phyloP scores from a whole-genome alignment of 2,888 invertebrate species.

The Ectemnius continuus region DNA sequence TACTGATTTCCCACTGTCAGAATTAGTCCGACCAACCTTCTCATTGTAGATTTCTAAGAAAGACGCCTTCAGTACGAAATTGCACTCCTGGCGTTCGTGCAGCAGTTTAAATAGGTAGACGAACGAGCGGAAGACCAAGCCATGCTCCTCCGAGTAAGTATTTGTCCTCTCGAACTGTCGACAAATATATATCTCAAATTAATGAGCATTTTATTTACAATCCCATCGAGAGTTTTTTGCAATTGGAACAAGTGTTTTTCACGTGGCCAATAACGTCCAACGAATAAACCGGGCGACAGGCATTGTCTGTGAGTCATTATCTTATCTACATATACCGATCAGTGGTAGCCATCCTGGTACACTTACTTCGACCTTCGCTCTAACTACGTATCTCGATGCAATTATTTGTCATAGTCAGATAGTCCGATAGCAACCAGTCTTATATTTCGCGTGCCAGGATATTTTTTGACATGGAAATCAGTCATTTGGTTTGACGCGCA shows the following conservation, averaged over 20 bases:
- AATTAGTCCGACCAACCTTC: conserved; percentile 83
- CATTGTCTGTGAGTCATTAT: conserved; percentile 40
- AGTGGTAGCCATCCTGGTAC: conserved; percentile 45
- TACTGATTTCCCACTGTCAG: background rate
- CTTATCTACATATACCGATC: conserved; percentile 53
- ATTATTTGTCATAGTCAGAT: conserved; percentile 24
- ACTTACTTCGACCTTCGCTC: conserved; percentile 39
- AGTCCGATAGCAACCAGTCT: no score
- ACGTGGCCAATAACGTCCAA: background rate
- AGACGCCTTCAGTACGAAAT: conserved; percentile 93
- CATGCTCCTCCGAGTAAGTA: conserved; percentile 87
- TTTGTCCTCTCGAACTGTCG: conserved; percentile 83
- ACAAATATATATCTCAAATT: conserved; percentile 22
- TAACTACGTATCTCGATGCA: conserved; percentile 32
- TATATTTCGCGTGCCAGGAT: background rate
- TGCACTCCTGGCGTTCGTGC: conserved; percentile 86
- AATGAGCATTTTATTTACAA: background rate
- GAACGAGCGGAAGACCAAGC: conserved; percentile 93
- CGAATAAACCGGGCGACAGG: conserved; percentile 17
- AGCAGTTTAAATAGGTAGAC: conserved; percentile 92
- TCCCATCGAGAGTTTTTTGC: background rate
- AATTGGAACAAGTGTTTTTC: background rate
- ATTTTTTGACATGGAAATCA: background rate
- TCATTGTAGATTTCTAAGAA: conserved; percentile 98
- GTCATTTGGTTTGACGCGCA: background rate